Evolutionary conservation across 2,888 invertebrate genomes (phyloP).

Genomic region (Aphrophora alni): DNA sequence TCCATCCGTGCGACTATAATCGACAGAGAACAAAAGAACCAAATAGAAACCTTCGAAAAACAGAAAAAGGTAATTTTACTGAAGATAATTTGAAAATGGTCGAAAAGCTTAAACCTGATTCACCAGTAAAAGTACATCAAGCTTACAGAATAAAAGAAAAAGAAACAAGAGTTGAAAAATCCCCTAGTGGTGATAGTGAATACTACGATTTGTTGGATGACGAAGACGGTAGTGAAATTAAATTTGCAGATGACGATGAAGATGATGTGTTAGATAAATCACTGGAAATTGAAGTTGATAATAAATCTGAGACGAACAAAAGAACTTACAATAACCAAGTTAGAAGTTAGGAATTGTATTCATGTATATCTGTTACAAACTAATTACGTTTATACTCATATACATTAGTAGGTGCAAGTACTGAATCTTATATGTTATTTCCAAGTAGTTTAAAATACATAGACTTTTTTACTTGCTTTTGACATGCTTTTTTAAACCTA

Average conservation of each 20-base stretch:
- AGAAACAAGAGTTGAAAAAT: constrained; percentile 71
- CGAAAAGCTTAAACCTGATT: constrained; percentile 40
- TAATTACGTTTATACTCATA: no score
- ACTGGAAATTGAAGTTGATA: neutral
- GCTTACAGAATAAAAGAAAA: constrained; percentile 56
- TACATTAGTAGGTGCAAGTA: no score
- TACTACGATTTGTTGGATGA: constrained; percentile 61
- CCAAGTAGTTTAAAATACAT: no score
- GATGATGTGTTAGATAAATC: constrained; percentile 55
- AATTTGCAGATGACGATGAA: constrained; percentile 74
- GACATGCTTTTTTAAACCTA: no score
- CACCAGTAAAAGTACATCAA: constrained; percentile 45
- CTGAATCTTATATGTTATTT: no score
- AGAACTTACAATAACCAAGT: neutral
- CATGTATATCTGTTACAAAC: no score
- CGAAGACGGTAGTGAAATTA: constrained; percentile 68
- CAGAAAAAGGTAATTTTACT: constrained; percentile 19
- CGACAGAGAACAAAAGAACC: neutral
- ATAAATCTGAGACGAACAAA: neutral
- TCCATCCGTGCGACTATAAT: constrained; percentile 24
- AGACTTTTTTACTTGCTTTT: no score
- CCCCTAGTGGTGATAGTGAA: constrained; percentile 58
- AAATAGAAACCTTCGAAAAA: neutral
- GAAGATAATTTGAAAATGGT: constrained; percentile 36
- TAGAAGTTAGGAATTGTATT: neutral